These are phyloP conservation scores for Mythimna impura DNA, from an alignment of 2,888 invertebrate species.

Conservation along the genomic window DNA sequence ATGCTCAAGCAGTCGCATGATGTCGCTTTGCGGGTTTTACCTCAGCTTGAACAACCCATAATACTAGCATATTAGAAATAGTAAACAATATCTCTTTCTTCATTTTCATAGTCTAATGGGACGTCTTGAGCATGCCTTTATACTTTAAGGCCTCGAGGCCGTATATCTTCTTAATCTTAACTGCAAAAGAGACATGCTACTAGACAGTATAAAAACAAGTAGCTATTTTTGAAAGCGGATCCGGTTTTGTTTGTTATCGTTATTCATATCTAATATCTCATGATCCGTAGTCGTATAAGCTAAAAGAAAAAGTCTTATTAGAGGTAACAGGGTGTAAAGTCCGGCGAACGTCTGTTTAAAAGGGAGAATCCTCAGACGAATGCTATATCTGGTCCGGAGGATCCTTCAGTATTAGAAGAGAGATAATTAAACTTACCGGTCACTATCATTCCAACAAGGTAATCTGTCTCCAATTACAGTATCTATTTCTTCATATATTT, in stretches of 20 bases:
- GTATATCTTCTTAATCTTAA: background rate
- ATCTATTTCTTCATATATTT: constrained; percentile 91
- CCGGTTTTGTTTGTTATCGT: too few species aligned
- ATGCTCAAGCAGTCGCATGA: background rate
- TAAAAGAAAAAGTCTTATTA: background rate
- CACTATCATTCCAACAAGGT: constrained; percentile 81
- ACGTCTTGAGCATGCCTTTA: too few species aligned
- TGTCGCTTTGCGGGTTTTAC: too few species aligned
- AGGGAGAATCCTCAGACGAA: too few species aligned
- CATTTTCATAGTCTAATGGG: background rate
- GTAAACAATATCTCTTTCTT: background rate
- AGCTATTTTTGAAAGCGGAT: background rate
- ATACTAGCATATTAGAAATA: too few species aligned
- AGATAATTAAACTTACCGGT: constrained; percentile 69
- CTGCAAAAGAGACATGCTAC: background rate
- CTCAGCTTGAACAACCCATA: background rate
- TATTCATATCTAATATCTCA: background rate
- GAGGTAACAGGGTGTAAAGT: too few species aligned
- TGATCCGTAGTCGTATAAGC: background rate
- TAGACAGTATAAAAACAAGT: too few species aligned
- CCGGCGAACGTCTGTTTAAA: too few species aligned
- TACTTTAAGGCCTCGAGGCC: background rate
- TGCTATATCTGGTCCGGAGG: too few species aligned
- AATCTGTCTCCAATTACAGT: constrained; percentile 84
- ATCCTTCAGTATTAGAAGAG: background rate